Conservation (phyloP, 2,113 vertebrate species). For the Cynopterus brachyotis region DNA sequence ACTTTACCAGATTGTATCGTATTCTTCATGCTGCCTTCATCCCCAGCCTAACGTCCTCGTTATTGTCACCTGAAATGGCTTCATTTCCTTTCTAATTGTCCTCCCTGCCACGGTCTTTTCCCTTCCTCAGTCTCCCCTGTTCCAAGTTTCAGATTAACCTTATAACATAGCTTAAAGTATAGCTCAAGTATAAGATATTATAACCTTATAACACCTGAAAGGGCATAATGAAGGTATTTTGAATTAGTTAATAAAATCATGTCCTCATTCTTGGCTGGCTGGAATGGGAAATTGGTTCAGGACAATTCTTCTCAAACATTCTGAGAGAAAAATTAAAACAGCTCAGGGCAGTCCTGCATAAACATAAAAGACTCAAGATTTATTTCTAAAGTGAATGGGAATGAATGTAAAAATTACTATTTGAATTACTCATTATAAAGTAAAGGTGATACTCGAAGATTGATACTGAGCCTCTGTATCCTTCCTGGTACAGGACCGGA, state of each 20-base stretch:
- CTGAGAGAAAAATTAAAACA: neutral
- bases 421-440: neutral
- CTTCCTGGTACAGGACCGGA: neutral
- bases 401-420: neutral
- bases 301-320: neutral
- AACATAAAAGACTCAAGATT: neutral
- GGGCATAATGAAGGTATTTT: no score
- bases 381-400: neutral
- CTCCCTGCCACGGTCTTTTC: neutral
- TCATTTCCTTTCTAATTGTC: neutral
- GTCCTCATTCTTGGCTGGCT: no score
- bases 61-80: neutral
- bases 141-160: neutral
- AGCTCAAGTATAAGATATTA: no score
- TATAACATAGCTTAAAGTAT: neutral
- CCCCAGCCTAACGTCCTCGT: neutral
- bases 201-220: no score
- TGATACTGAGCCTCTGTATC: neutral
- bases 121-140: no score
- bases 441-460: neutral
- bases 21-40: neutral
- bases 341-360: neutral
- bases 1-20: neutral
- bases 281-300: neutral
- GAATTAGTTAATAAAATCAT: no score